Conservation (phyloP, 2,797 vertebrate genomes). For the Peromyscus nudipes region DNA sequence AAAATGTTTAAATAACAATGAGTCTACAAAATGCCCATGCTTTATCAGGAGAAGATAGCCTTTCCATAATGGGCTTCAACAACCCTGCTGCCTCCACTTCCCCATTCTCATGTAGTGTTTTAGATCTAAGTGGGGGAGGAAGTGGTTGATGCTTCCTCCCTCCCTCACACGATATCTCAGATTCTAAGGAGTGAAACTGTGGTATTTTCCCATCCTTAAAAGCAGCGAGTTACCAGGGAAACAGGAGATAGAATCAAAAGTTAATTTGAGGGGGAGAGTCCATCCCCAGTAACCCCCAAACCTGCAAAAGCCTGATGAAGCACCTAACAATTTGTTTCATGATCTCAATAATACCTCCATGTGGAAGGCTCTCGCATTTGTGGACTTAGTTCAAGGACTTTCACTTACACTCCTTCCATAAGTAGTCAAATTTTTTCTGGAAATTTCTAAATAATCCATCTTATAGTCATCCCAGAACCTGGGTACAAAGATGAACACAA, state of each 20-base stretch:
- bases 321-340: not conserved
- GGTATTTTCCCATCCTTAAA: not conserved
- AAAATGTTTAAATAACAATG: not conserved
- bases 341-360: not conserved
- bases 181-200: not conserved
- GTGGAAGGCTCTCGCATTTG: not conserved
- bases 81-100: not conserved
- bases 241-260: not conserved
- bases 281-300: not conserved
- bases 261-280: not conserved
- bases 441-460: conserved; percentile 18
- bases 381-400: not conserved
- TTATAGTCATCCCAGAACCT: not conserved
- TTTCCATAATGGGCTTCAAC: not conserved
- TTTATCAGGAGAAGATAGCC: not conserved
- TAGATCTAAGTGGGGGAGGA: not conserved
- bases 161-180: conserved; percentile 1
- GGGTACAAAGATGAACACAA: not conserved
- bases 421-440: not conserved
- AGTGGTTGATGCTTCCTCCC: not conserved
- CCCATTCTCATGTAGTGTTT: not conserved
- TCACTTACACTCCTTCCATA: not conserved
- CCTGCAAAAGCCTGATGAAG: not conserved
- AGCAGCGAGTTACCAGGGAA: not conserved
- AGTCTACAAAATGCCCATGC: not conserved